A percentile compares a stretch with the other conserved stretches of the same genome.
phyloP scores from a whole-genome alignment of 1,140 invertebrate genomes.

The Microplitis mediator region DNA sequence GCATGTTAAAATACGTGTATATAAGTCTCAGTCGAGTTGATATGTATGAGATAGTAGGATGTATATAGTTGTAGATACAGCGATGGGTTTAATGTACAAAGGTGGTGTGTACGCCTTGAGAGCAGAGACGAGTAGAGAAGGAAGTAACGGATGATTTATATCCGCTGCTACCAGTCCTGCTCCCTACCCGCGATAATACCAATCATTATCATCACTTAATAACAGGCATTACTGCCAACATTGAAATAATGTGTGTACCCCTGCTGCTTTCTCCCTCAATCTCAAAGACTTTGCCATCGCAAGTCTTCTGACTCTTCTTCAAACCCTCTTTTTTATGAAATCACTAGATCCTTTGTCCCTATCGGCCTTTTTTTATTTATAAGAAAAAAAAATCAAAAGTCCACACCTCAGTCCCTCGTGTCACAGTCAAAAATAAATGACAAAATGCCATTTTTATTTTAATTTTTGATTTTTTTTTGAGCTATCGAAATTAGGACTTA shows the following conservation, averaged over 20 bases:
- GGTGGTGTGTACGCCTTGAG: constrained; percentile 1
- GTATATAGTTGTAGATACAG: neutral
- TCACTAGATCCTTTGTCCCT: neutral
- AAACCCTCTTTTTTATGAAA: neutral
- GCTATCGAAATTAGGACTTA: neutral
- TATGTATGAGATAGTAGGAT: neutral
- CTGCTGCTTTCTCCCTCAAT: constrained; percentile 12
- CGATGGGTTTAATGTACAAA: neutral
- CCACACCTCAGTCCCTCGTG: too few relatives aligned
- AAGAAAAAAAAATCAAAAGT: too few relatives aligned
- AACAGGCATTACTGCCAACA: constrained; percentile 66
- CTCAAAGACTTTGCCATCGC: constrained; percentile 23
- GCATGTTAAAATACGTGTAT: constrained; percentile 46
- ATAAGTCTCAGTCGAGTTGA: neutral
- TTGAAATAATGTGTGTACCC: constrained; percentile 59
- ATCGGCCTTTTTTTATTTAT: neutral
- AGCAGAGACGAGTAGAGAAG: constrained; percentile 46
- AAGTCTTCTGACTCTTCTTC: constrained; percentile 30
- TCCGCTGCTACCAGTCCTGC: constrained; percentile 63
- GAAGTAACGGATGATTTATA: constrained; percentile 65
- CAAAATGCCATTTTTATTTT: neutral
- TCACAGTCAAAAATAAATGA: neutral
- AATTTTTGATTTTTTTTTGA: neutral
- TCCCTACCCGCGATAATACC: constrained; percentile 63
- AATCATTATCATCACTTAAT: constrained; percentile 66